Evolutionary conservation across 2,888 invertebrate species (phyloP), one percentile per base, ranked within the genome.

Genomic region (Parnassius glacialis): DNA sequence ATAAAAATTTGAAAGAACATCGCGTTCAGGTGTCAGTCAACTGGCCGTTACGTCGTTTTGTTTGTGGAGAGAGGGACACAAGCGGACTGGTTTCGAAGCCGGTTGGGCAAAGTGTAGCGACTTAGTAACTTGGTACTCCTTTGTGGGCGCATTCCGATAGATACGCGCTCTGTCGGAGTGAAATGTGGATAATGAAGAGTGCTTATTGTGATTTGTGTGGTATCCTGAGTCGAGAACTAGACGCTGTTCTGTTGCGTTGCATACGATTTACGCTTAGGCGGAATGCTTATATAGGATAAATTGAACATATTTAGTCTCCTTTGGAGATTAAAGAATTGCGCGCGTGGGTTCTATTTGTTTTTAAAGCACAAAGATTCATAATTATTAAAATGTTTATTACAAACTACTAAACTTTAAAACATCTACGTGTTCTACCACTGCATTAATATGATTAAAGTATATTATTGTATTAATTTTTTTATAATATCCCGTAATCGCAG

Each of bases 1-100:
- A 89, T 90, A 89, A 87, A 85, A 83, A 78, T 88, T 90, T 77
- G 83, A 85, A 81, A 81, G 84, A 85, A 87, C 84, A 85, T 80
- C 84, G 79, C 80, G 88, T 87, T 87, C 84, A 86, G 76, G 88
- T 89, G 90, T 90, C 90, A 90, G 87, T 90, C 89, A 89, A 90
- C 88, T 83, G 87, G 86, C 71, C 68, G 72, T 83, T 91, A 80
- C 58, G 85, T 61, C 78, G 75, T 89, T 90, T 79, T 73, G 75
- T 61, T 71, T n/a, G n/a, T 25, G 62, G 48, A n/a, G 47, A 7
- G 5, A 5, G 67, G 74, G 67, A 65, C 61, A 75, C 67, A 74
- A 71, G 70, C 71, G 73, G 78, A 80, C 80, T 76, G 79, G 80
- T 80, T 48, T 85, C 72, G 72, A 72, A 89, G 90, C 90, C 90